phyloP scores from a whole-genome alignment of 2,113 vertebrate genomes.

The Rhombomys opimus region DNA sequence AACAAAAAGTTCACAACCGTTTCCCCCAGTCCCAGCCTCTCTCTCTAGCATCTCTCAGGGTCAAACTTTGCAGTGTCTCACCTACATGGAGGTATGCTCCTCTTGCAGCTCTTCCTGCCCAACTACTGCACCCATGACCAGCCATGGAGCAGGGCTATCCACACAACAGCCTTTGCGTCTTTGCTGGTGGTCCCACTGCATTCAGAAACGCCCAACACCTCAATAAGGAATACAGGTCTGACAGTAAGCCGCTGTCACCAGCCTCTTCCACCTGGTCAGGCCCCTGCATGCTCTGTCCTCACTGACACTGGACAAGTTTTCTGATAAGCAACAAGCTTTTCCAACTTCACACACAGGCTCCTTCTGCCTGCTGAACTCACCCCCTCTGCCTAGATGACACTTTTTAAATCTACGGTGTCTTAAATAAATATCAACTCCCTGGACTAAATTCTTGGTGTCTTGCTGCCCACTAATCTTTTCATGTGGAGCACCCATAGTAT shows the following conservation, averaged over 20 bases:
- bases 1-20: background rate
- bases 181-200: background rate
- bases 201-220: background rate
- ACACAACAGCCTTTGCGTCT: background rate
- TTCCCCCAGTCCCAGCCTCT: background rate
- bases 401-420: background rate
- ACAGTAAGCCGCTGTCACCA: background rate
- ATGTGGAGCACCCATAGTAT: background rate
- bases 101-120: background rate
- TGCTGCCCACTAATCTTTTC: background rate
- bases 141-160: background rate
- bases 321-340: background rate
- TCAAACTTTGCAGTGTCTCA: background rate
- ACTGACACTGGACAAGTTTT: background rate
- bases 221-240: background rate
- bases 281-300: background rate
- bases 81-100: background rate
- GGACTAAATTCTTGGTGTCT: background rate
- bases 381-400: background rate
- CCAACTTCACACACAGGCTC: rapidly evolving
- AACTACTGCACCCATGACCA: background rate
- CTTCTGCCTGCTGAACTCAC: background rate
- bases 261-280: background rate
- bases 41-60: background rate
- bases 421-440: background rate